A percentile compares a stretch with the other conserved stretches of the same genome.
These are phyloP conservation scores for Mesaphorura yosii DNA, from an alignment of 1,140 invertebrate species.

Conservation along the genomic window DNA sequence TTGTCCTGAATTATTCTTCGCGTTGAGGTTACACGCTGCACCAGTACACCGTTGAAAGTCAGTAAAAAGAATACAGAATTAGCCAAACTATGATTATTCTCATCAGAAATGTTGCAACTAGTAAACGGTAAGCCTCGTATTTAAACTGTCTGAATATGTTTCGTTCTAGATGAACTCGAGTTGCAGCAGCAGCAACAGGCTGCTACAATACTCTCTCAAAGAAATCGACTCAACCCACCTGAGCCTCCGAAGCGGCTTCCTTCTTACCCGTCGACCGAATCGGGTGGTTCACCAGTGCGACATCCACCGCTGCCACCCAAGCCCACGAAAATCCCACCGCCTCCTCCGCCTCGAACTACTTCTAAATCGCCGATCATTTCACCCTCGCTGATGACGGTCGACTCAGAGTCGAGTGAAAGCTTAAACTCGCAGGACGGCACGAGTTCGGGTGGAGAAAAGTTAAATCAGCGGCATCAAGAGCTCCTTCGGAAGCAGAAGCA, in stretches of 20 bases:
- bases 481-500: constrained; percentile 70
- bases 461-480: constrained; percentile 75
- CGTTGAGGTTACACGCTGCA: too few relatives aligned
- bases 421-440: constrained; percentile 60
- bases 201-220: not conserved
- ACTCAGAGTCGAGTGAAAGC: constrained; percentile 47
- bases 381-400: constrained; percentile 24
- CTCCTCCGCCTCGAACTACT: constrained; percentile 25
- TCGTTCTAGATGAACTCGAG: constrained; percentile 64
- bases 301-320: constrained; percentile 30
- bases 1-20: too few relatives aligned
- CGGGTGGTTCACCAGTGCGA: constrained; percentile 28
- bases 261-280: constrained; percentile 35
- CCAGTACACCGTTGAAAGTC: too few relatives aligned
- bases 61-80: too few relatives aligned
- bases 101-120: too few relatives aligned
- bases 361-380: constrained; percentile 30
- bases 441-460: constrained; percentile 40
- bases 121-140: too few relatives aligned
- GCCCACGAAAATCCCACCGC: constrained; percentile 29
- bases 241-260: constrained; percentile 32
- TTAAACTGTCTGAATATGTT: too few relatives aligned
- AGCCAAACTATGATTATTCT: too few relatives aligned
- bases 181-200: not conserved
- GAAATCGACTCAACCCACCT: constrained; percentile 20